Conservation (phyloP, 2,113 vertebrate genomes). For the Mobula birostris region DNA sequence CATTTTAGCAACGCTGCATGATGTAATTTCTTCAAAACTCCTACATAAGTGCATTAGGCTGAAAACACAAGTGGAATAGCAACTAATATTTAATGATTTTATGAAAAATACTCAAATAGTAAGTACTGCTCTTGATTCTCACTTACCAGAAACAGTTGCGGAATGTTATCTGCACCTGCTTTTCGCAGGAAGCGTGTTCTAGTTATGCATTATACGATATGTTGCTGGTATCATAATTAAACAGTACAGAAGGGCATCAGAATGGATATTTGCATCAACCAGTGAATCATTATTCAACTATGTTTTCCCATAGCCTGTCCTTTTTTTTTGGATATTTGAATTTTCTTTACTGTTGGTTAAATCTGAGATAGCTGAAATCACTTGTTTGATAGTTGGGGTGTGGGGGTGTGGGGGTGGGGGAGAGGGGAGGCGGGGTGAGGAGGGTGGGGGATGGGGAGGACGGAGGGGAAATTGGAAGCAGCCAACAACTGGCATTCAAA, state of each 20-base stretch:
- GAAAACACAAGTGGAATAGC: neutral
- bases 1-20: neutral
- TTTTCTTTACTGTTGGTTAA: neutral
- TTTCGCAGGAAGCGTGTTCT: neutral
- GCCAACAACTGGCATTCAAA: neutral
- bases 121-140: neutral
- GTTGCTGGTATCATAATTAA: neutral
- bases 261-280: no score
- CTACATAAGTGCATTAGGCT: neutral
- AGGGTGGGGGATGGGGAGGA: no score
- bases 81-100: neutral
- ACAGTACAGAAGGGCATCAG: neutral
- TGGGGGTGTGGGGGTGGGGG: no score
- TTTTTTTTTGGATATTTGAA: neutral
- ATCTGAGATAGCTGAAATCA: neutral
- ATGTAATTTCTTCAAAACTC: neutral
- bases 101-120: no score
- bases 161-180: neutral
- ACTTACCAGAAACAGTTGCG: neutral
- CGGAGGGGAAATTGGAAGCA: neutral
- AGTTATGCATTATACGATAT: neutral
- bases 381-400: neutral
- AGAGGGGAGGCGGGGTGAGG: no score
- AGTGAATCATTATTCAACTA: neutral
- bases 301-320: neutral